phyloP scores from a whole-genome alignment of 2,888 invertebrate species.

The Chloromyia formosa region DNA sequence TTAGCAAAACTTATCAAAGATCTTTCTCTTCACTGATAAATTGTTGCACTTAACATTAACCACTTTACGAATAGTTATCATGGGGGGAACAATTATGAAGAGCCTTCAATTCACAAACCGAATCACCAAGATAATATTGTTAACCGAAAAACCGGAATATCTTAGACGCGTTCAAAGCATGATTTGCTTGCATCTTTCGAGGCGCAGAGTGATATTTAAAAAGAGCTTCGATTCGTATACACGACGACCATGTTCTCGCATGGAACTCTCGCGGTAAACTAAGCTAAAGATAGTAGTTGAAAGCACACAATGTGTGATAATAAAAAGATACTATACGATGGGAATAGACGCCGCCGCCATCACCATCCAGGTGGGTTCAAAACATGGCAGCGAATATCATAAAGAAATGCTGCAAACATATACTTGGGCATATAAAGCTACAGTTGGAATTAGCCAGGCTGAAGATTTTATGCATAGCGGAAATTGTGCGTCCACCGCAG shows the following conservation, averaged over 20 bases:
- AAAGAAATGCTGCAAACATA: no score
- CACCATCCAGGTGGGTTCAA: neutral
- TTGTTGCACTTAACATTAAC: no score
- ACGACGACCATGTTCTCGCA: constrained; percentile 39
- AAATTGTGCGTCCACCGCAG: no score
- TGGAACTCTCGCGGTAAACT: constrained; percentile 44
- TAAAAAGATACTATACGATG: neutral
- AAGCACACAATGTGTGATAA: constrained; percentile 30
- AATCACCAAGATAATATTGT: neutral
- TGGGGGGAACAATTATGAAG: no score
- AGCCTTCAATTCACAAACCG: neutral
- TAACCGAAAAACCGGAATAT: constrained; percentile 10
- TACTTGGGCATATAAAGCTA: no score
- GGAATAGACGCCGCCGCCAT: constrained; percentile 16
- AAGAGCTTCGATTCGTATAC: constrained; percentile 16
- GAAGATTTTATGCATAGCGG: no score
- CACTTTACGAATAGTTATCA: no score
- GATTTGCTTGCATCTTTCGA: neutral
- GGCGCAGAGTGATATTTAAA: neutral
- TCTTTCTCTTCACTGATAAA: no score
- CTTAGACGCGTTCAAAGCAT: neutral
- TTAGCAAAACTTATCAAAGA: no score
- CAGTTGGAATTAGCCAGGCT: no score
- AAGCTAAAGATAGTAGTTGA: constrained; percentile 20
- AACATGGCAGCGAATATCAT: no score